Base-by-base conservation (phyloP, 1,140 invertebrate genomes). In the Rhizoglyphus robini region DNA sequence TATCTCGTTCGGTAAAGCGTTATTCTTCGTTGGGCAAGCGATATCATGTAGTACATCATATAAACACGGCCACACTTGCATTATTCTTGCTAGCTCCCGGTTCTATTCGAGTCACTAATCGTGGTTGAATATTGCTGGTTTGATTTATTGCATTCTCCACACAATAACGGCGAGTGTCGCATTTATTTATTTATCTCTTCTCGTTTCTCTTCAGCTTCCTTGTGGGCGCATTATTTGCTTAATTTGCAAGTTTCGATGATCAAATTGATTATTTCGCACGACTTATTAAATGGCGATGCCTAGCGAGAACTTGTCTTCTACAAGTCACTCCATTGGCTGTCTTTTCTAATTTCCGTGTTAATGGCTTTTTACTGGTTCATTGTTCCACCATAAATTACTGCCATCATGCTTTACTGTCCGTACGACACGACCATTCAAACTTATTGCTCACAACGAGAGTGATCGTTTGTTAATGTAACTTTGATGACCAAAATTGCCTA, bases 41-140 rank as follows among this genome's bases (percentile, higher is more conserved):
- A 54, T 54, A 54, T 54, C 51, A 20, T 54, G 51, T 54, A 25
- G 8, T 54, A 54, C 51, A 54, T 54, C 51, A 23, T 54, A 23
- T 54, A 54, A 54, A 54, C 51, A 54, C 51, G 23, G 8, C 8
- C 23, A 25, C 20, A 8, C 8, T 8, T 23, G 23, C 51, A 54
- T 20, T 20, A 54, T 54, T 8, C 8, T 8, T 5, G 23, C 15
- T 8, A 11, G 8, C 51, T 32, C 51, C 23, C 51, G 8, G 15
- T 54, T 54, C 51, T 54, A 54, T 54, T 54, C 51, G 51, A 54
- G 51, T 54, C 51, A 54, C 51, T 54, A 11, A 54, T 54, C 51
- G 51, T 54, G 8, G 51, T 23, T 54, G 51, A 54, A 54, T 54
- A 54, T 54, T 23, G 51, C 51, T 23, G 23, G 8, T 54, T 54